Evolutionary conservation across 2,888 invertebrate species (phyloP), one percentile per base, ranked within the genome.

Genomic region (Dione juno): DNA sequence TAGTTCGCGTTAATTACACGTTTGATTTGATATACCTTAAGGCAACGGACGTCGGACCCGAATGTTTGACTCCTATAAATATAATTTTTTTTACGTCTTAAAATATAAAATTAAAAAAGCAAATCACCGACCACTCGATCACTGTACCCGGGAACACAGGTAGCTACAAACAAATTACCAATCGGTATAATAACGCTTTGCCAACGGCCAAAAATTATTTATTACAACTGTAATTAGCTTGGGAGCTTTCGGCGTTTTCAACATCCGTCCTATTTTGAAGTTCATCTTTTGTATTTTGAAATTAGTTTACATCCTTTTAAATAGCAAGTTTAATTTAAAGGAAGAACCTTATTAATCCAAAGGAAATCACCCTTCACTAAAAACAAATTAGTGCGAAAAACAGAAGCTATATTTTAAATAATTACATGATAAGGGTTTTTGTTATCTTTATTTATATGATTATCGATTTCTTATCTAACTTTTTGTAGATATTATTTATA

Each of bases 111-210:
- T 40, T 37, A 64, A 65, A 41, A 69, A n/a, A 16, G 11, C 35
- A 21, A 57, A 61, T 48, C 59, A 19, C 28, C 59, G 45, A 40
- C 43, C 19, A 45, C 53, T 54, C 50, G 63, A 79, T 73, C 77
- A 66, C 65, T 64, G 70, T 74, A 72, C 84, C 81, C 80, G 82
- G 83, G 84, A 89, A 89, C 84, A 88, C 89, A 87, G 89, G 91
- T 90, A 91, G 90, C 89, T 76, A 79, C 82, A 80, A 87, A 84
- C 85, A 84, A 86, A 90, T 89, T 87, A 89, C 84, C 85, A 85
- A 89, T 88, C 84, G 82, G 76, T 79, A 82, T 87, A 87, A 90
- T 88, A 87, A 84, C 84, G 77, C 75, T 81, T 80, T 77, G 81
- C 85, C 79, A 76, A 77, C 76, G 79, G 80, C 77, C 76, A 76